Evolutionary conservation across 1,140 invertebrate species (phyloP), one percentile per base, ranked within the genome.

Genomic region (Odontomachus brunneus): DNA sequence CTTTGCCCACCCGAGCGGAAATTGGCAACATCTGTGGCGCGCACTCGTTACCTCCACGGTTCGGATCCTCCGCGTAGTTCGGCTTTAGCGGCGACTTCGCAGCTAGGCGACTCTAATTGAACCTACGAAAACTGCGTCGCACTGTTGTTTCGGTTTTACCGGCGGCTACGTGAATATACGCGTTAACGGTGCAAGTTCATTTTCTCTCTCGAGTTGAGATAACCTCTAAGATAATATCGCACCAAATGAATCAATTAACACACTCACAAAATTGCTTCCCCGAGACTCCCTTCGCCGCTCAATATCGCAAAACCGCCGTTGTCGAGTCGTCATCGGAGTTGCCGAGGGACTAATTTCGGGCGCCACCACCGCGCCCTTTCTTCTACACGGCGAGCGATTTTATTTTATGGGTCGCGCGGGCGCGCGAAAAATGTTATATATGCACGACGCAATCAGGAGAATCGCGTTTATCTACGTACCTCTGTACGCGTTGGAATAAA

Each of bases 1-100:
- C 51, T 69, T 75, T 60, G 75, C 69, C 84, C 65, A 33, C 33
- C 33, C 57, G 38, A 59, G 24, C 60, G 85, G 82, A 88, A 88
- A 87, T 84, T 88, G 85, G 59, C 65, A 83, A 65, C 85, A 88
- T 82, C 82, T 82, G 82, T 38, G 55, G 44, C 22, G 38, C 22
- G 26, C 69, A 33, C 67, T 84, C 75, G 85, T 87, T 84, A 87
- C 74, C 33, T 60, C 38, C 15, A 59, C 60, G 29, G 3, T 5
- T 66, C 22, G 60, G 71, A 87, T 87, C 55, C 65, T 15, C 38
- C 60, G n/a, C 29, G 71, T 66, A 44, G 55, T 19, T 33, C 53
- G 59, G 59, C 38, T 75, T 86, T 87, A 87, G 82, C 75, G 71
- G 75, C 19, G 69, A 83, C 62, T 76, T 24, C 4, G 69, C 29